Evolutionary conservation across 2,888 invertebrate species (phyloP), one percentile per base, ranked within the genome.

Genomic region (Ormyrus labotus): DNA sequence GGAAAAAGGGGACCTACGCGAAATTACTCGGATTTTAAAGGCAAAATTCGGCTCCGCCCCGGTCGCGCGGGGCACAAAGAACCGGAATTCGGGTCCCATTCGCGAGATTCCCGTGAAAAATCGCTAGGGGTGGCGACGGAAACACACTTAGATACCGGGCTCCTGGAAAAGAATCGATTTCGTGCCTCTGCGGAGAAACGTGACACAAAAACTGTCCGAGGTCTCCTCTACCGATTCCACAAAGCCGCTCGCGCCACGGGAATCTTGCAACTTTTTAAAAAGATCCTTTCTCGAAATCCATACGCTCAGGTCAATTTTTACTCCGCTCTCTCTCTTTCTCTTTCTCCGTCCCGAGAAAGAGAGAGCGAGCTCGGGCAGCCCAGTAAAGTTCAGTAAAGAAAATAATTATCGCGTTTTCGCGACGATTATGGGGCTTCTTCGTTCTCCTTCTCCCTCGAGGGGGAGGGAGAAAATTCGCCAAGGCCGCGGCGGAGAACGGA

Each of bases 401-500:
- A 74, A 79, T 78, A 73, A 73, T 78, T 73, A 73, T 73, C 68
- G 68, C 72, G 55, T 79, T 79, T 79, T 74, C 79, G 69, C 68
- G 64, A 74, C 57, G 74, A 79, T 73, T 63, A 63, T 55, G 72
- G 48, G 63, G 64, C 13, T 58, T 34, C 34, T 34, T 34, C 34
- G 34, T 34, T 34, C 34, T 34, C 34, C 34, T 34, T 34, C 34
- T 34, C 34, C 34, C 34, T 34, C 34, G 34, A 34, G 19, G 50
- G 51, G 50, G 57, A 57, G 58, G 45, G 53, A 45, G 69, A 57
- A 34, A 34, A 64, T 68, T 76, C 68, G 76, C 73, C 79, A 80
- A 80, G 82, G 76, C 55, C 82, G 80, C 73, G 57, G n/a, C 77
- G 83, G 74, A 74, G 83, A 82, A 78, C 83, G 83, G 82, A 83